Evolutionary conservation across 2,888 invertebrate species (phyloP), one percentile per base, ranked within the genome.

Genomic region (Drosophila vallismaia): DNA sequence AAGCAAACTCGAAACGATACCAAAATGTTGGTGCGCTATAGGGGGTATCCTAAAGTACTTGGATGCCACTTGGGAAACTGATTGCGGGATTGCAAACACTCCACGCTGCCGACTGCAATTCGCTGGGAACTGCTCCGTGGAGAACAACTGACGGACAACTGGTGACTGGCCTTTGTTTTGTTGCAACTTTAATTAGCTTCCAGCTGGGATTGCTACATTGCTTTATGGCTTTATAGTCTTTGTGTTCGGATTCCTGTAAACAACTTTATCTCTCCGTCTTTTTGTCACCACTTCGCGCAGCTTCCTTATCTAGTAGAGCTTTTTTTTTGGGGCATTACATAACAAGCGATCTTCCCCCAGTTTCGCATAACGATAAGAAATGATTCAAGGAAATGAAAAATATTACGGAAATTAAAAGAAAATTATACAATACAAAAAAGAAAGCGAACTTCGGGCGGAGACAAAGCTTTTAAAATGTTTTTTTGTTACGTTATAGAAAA

Each of bases 181-280:
- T 67, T 70, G 74, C 85, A 76, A 76, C 74, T 88, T 86, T 84
- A 87, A 85, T 78, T 85, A 74, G 88, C 87, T 76, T 56, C 67
- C 67, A 70, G 62, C 67, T 6, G 60, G 24, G 54, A 59, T 49
- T 70, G 60, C 54, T 68, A 62, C 57, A 59, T 66, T 64, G 81
- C 71, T 69, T 74, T 69, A 76, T 88, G 74, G 59, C 72, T 82
- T 54, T 85, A 82, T 82, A 36, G 83, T 51, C 66, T 79, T 76
- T 72, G 50, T 63, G 56, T 53, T 58, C 51, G 74, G 73, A 77
- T 88, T 76, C 75, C 79, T 77, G 90, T 90, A 89, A 90, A 90
- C 90, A 89, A 85, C 86, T 77, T 89, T 89, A 89, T 89, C 89
- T 79, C 76, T 54, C 40, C 36, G 46, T 42, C 8, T 48, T 55